These are phyloP conservation scores for Phyto melanocephala DNA, from an alignment of 2,888 invertebrate genomes.

Conservation along the genomic window DNA sequence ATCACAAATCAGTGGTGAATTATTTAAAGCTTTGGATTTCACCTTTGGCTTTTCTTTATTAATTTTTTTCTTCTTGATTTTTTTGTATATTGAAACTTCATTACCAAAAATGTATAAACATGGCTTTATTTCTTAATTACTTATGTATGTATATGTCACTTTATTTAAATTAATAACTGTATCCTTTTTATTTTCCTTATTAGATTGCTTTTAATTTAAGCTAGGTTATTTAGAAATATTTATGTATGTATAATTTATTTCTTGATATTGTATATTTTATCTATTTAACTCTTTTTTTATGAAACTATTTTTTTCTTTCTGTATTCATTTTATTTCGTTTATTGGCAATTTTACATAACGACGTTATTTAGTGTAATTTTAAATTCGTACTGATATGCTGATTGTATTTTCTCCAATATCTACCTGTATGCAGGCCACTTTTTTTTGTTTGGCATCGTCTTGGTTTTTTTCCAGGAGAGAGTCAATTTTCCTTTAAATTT, in stretches of 20 bases:
- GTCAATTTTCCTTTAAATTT: constrained; percentile 1
- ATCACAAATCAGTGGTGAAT: constrained; percentile 62
- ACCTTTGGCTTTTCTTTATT: constrained; percentile 61
- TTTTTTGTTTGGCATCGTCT: constrained; percentile 36
- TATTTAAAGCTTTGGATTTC: constrained; percentile 60
- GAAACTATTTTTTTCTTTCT: constrained; percentile 24
- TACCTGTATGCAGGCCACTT: constrained; percentile 60
- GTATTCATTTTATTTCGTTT: constrained; percentile 44
- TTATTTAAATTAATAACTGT: background rate
- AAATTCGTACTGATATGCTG: constrained; percentile 70
- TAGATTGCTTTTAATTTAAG: constrained; percentile 19
- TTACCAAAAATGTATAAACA: background rate
- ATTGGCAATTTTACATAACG: constrained; percentile 54
- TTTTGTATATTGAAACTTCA: constrained; percentile 38
- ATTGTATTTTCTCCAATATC: constrained; percentile 57
- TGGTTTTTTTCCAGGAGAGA: constrained; percentile 70
- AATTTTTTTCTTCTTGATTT: constrained; percentile 1
- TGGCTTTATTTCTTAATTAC: background rate
- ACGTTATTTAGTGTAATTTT: constrained; percentile 71
- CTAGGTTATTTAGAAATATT: constrained; percentile 22
- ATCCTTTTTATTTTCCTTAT: background rate
- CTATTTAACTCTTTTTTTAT: constrained; percentile 3
- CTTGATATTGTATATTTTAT: constrained; percentile 12
- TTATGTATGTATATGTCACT: constrained; percentile 9
- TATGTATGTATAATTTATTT: constrained; percentile 25